Percentiles rank a stretch among this genome's conserved stretches.
Evolutionary conservation across 2,797 vertebrate species (phyloP).

Genomic region (Natrix natrix): DNA sequence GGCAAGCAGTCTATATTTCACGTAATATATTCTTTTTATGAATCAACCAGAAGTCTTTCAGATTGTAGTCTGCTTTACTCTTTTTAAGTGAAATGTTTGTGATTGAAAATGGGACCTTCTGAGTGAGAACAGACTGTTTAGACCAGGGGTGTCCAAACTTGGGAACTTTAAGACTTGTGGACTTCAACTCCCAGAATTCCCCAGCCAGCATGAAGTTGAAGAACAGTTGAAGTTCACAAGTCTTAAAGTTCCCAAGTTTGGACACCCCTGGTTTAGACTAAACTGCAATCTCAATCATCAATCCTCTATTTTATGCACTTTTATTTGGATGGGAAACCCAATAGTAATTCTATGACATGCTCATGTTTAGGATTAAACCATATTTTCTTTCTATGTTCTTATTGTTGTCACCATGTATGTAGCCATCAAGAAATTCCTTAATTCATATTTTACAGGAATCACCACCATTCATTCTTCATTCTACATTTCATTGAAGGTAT

Average conservation of each 20-base stretch:
- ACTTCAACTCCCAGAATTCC: no score
- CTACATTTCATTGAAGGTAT: background rate
- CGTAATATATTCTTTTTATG: background rate
- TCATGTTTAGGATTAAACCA: background rate
- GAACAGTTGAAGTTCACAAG: no score
- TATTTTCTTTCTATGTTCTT: background rate
- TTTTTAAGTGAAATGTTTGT: background rate
- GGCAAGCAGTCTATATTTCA: background rate
- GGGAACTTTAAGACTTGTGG: no score
- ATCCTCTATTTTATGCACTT: background rate
- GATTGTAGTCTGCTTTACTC: background rate
- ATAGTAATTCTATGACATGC: background rate
- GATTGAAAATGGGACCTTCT: background rate
- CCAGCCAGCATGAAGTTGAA: no score
- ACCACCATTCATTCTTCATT: background rate
- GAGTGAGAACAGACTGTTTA: background rate
- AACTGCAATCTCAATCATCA: background rate
- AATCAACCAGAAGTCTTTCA: background rate
- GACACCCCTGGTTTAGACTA: background rate
- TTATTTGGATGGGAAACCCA: background rate
- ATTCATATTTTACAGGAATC: background rate
- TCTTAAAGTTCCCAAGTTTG: no score
- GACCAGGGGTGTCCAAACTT: no score
- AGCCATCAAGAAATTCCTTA: background rate
- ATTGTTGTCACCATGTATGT: background rate